Conservation (phyloP, 1,140 invertebrate genomes). For the Campoletis sonorensis region DNA sequence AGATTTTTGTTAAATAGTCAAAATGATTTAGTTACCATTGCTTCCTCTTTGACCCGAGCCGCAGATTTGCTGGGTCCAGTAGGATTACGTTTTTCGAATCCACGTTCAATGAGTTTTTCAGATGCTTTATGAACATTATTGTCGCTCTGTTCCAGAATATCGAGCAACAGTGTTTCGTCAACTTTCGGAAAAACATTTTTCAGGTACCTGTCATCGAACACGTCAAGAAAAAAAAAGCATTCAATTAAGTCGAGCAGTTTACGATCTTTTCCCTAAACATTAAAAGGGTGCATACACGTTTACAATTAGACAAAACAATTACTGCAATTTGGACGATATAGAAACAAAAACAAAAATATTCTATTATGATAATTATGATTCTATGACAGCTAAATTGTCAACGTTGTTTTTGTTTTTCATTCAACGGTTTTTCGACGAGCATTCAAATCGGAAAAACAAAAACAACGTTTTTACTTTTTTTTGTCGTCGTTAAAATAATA, state of each 20-base stretch:
- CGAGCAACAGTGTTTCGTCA: slow-evolving; percentile 91
- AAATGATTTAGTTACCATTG: slow-evolving; percentile 63
- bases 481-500: background rate
- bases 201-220: slow-evolving; percentile 82
- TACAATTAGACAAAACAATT: slow-evolving; percentile 40
- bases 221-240: slow-evolving; percentile 8
- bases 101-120: slow-evolving; percentile 86
- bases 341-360: slow-evolving; percentile 26
- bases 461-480: background rate
- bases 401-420: background rate
- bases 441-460: slow-evolving; percentile 15
- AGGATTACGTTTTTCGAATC: slow-evolving; percentile 87
- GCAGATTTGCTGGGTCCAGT: slow-evolving; percentile 74
- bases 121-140: slow-evolving; percentile 93
- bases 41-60: slow-evolving; percentile 76
- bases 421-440: background rate
- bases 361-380: slow-evolving; percentile 29
- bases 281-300: slow-evolving; percentile 36
- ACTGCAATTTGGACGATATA: slow-evolving; percentile 33
- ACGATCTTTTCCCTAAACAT: background rate
- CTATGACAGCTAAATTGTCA: slow-evolving; percentile 22
- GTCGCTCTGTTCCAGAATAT: slow-evolving; percentile 88
- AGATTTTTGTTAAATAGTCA: slow-evolving; percentile 32
- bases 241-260: background rate
- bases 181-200: slow-evolving; percentile 94